These are phyloP conservation scores for Drosophila merina DNA, from an alignment of 2,888 invertebrate genomes.

Conservation along the genomic window DNA sequence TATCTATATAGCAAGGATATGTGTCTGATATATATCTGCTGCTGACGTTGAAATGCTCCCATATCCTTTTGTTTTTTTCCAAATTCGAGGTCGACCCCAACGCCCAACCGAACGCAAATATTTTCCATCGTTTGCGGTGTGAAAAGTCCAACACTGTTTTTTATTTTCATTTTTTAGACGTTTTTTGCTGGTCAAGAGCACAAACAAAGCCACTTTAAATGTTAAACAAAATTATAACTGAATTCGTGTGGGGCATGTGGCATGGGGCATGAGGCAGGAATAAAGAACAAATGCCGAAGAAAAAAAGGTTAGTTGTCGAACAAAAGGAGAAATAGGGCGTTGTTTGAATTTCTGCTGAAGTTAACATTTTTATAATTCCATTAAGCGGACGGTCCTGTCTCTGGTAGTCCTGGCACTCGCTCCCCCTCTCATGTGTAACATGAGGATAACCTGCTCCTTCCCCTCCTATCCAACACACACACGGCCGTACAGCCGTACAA, in stretches of 20 bases:
- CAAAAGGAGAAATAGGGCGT: conserved; percentile 49
- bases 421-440: conserved; percentile 47
- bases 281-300: no score
- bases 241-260: conserved; percentile 30
- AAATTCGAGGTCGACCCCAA: conserved; percentile 7
- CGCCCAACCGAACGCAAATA: conserved; percentile 22
- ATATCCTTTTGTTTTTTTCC: conserved; percentile 46
- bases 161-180: not conserved
- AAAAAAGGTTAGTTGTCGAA: conserved; percentile 66
- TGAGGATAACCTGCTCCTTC: conserved; percentile 48
- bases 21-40: conserved; percentile 32
- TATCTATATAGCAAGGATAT: conserved; percentile 2
- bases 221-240: conserved; percentile 78
- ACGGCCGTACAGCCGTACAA: conserved; percentile 64
- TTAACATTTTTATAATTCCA: conserved; percentile 80
- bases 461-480: not conserved
- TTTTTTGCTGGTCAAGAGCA: conserved; percentile 5
- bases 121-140: conserved; percentile 26
- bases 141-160: conserved; percentile 1
- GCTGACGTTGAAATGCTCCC: conserved; percentile 58
- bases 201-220: conserved; percentile 74
- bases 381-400: conserved; percentile 63
- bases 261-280: no score
- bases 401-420: conserved; percentile 5
- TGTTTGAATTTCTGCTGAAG: conserved; percentile 79